Base-by-base conservation (phyloP, 2,888 invertebrate genomes). In the Cabera pusaria region DNA sequence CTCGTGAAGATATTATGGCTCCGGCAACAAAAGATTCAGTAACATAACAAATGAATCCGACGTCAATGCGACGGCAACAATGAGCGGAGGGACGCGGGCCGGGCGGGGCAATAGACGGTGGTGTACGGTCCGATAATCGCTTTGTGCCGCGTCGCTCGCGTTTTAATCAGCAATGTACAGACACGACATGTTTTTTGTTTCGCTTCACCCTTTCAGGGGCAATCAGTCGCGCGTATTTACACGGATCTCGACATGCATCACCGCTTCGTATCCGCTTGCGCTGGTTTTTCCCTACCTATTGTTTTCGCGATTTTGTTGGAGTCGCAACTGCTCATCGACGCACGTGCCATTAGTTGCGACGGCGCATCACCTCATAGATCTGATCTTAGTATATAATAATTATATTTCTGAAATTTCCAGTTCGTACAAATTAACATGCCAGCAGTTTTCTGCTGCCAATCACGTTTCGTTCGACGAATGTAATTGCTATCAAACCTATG, bases 61-160 rank as follows among this genome's bases (percentile, higher is more conserved):
- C 61, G 52, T 51, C 57, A 51, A 44, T 42, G 45, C 42, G 33
- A 9, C 39, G 22, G 25, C 7, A 37, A 16, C 20, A 20, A 21
- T 24, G 14, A 14, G 14, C 2, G 14, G 14, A 4, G 14, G 14
- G 16, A 22, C 12, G 9, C n/a, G 24, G 14, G n/a, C 6, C 14
- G 8, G 18, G 22, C 40, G 44, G 45, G 39, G 72, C 68, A 70
- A 71, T 71, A 75, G 77, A 66, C 61, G 71, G 51, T 51, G 37
- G 48, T 55, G 68, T 62, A 72, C 77, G 82, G 74, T 78, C 81
- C 75, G 76, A 72, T 79, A 80, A 81, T 81, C 82, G 80, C 85
- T 83, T 84, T 83, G 85, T 81, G 56, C 64, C 54, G 57, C 56
- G 63, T 62, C 60, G 63, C 62, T 68, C 58, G 66, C 59, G 70